Percentiles rank a stretch among this genome's conserved stretches.
phyloP scores from a whole-genome alignment of 2,113 vertebrate genomes.

The Excalfactoria chinensis region DNA sequence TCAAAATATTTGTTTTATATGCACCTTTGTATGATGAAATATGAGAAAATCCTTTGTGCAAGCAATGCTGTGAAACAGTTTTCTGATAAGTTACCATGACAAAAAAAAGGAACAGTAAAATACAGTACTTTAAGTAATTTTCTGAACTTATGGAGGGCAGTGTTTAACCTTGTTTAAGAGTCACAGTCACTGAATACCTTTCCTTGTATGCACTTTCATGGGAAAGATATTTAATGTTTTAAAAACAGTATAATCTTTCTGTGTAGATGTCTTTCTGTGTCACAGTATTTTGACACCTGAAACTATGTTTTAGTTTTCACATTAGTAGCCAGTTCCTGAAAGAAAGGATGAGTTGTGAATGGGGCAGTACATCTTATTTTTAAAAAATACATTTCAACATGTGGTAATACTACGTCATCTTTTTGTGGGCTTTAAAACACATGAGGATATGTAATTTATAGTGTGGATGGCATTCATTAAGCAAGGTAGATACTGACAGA shows the following conservation, averaged over 20 bases:
- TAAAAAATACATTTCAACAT: background rate
- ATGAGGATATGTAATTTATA: background rate
- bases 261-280: background rate
- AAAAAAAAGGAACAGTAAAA: background rate
- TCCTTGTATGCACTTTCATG: background rate
- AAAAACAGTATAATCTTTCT: background rate
- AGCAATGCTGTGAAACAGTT: constrained; percentile 72
- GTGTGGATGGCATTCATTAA: background rate
- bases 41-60: no score
- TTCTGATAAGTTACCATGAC: background rate
- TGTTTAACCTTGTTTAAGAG: background rate
- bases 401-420: background rate
- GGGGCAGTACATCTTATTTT: background rate
- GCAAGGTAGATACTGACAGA: background rate
- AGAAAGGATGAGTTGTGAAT: background rate
- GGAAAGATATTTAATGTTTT: background rate
- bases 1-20: no score
- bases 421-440: background rate
- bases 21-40: no score
- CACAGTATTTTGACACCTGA: background rate
- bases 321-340: background rate
- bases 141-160: background rate
- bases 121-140: background rate
- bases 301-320: background rate
- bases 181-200: background rate